These are phyloP conservation scores for Mactromeris polynyma DNA, from an alignment of 2,888 invertebrate species.

Conservation along the genomic window DNA sequence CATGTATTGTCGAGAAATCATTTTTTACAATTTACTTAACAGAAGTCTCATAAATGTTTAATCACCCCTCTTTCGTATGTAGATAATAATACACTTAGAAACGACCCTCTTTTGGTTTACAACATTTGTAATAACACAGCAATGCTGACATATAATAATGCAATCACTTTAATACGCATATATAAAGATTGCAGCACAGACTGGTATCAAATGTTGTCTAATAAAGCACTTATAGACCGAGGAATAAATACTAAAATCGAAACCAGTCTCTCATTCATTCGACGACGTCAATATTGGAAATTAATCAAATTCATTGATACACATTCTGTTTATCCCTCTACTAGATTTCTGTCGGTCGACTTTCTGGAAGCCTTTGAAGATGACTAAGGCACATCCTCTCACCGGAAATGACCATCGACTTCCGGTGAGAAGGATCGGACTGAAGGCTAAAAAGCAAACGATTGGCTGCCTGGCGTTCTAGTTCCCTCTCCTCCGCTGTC, in stretches of 20 bases:
- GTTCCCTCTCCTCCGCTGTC: constrained; percentile 98
- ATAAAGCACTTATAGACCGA: background rate
- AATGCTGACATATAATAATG: background rate
- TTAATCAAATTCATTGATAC: background rate
- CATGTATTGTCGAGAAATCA: too few species aligned
- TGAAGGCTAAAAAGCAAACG: constrained; percentile 92
- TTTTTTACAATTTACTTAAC: too few species aligned
- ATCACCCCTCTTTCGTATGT: too few species aligned
- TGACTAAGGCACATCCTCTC: constrained; percentile 70
- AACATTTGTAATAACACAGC: background rate
- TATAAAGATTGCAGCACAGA: background rate
- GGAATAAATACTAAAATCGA: background rate
- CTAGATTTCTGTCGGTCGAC: constrained; percentile 49
- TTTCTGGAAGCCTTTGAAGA: constrained; percentile 60
- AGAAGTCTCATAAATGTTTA: too few species aligned
- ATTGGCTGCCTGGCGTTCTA: constrained; percentile 98
- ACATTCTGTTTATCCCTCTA: background rate
- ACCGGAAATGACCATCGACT: constrained; percentile 58
- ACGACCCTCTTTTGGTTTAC: too few species aligned
- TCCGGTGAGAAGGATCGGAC: constrained; percentile 62
- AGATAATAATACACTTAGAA: too few species aligned
- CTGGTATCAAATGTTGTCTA: background rate
- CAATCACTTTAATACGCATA: background rate
- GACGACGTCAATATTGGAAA: background rate
- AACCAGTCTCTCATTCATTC: background rate